A percentile compares a stretch with the other conserved stretches of the same genome.
phyloP scores from a whole-genome alignment of 2,888 invertebrate species.

The Keiferia lycopersicella region DNA sequence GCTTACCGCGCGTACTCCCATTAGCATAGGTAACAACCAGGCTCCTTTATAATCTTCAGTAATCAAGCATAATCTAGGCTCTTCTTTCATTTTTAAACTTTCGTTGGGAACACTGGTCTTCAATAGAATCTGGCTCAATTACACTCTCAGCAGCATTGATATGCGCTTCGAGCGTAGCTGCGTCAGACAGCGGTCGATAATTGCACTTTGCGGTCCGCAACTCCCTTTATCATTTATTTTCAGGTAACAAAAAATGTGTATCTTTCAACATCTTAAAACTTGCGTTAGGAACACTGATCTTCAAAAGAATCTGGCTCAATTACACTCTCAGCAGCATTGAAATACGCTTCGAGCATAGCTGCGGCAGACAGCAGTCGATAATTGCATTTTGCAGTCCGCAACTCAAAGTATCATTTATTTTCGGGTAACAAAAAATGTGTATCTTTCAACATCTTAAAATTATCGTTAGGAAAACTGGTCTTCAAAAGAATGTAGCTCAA shows the following conservation, averaged over 20 bases:
- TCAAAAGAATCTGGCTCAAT: neutral
- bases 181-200: conserved; percentile 36
- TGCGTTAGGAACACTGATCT: conserved; percentile 10
- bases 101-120: conserved; percentile 8
- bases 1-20: too few relatives aligned
- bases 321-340: conserved; percentile 56
- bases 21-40: too few relatives aligned
- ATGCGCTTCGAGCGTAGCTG: conserved; percentile 73
- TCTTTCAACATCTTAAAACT: neutral
- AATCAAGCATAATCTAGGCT: too few relatives aligned
- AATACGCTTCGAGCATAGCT: conserved; percentile 73
- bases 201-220: too few relatives aligned
- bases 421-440: too few relatives aligned
- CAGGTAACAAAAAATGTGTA: too few relatives aligned
- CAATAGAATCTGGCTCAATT: neutral
- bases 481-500: neutral
- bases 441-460: too few relatives aligned
- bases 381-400: conserved; percentile 43
- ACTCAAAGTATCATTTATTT: too few relatives aligned
- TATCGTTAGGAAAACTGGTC: conserved; percentile 5
- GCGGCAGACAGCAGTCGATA: conserved; percentile 74
- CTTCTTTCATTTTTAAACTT: neutral
- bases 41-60: too few relatives aligned
- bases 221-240: too few relatives aligned
- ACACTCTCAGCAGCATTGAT: conserved; percentile 59